Conservation (phyloP, 1,140 invertebrate species). For the Tetramorium alpestre region DNA sequence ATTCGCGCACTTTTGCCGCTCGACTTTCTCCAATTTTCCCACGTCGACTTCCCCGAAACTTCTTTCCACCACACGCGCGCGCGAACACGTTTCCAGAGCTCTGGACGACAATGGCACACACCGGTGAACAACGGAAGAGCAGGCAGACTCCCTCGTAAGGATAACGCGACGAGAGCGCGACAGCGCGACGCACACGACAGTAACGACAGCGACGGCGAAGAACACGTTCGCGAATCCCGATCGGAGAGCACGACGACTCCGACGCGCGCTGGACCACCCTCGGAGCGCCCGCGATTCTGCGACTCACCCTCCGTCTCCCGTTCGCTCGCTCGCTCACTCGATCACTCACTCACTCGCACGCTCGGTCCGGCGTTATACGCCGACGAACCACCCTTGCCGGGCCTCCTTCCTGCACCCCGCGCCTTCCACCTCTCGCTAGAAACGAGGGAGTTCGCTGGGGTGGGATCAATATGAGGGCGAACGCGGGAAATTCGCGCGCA, state of each 20-base stretch:
- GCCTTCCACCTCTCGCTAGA: slow-evolving; percentile 44
- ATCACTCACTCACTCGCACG: slow-evolving; percentile 34
- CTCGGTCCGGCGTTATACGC: slow-evolving; percentile 58
- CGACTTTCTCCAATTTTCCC: not conserved
- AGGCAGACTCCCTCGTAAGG: not conserved
- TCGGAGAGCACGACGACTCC: slow-evolving; percentile 49
- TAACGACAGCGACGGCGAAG: not conserved
- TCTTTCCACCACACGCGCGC: not conserved
- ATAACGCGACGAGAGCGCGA: slow-evolving; percentile 9
- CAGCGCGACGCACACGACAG: slow-evolving; percentile 5
- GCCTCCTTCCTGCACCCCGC: not conserved
- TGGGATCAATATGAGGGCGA: slow-evolving; percentile 86
- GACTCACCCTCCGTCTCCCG: slow-evolving; percentile 75
- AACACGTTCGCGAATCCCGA: slow-evolving; percentile 35
- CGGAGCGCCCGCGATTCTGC: slow-evolving; percentile 80
- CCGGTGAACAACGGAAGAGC: not conserved
- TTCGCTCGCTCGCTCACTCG: slow-evolving; percentile 4
- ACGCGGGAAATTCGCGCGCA: slow-evolving; percentile 86
- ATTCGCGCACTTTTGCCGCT: slow-evolving; percentile 26
- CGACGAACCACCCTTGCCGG: slow-evolving; percentile 68
- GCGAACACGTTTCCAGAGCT: not conserved
- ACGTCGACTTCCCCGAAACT: slow-evolving; percentile 43
- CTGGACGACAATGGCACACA: not conserved
- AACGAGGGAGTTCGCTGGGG: slow-evolving; percentile 76
- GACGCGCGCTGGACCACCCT: slow-evolving; percentile 77